Evolutionary conservation across 2,113 vertebrate species (phyloP).

Genomic region (Pygoscelis adeliae): DNA sequence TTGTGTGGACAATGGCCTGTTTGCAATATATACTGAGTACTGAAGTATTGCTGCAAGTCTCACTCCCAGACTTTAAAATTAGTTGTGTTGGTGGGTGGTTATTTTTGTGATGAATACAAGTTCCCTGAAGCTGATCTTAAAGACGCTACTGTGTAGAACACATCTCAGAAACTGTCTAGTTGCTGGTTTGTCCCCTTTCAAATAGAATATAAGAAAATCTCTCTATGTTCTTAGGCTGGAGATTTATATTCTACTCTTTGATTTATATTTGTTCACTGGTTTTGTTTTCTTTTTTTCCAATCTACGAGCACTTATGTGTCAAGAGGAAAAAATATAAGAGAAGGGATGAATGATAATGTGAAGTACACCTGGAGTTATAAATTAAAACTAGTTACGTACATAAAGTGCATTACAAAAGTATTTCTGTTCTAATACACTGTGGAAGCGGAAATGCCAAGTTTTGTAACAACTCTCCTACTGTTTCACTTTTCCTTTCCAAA

Average conservation of each 20-base stretch:
- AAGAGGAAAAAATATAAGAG: background rate
- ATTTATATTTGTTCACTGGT: background rate
- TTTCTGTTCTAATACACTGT: background rate
- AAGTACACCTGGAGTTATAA: background rate
- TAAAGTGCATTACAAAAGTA: background rate
- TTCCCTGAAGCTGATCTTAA: background rate
- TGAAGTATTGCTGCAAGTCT: background rate
- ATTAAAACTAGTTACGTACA: background rate
- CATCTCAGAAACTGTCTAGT: background rate
- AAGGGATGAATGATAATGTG: background rate
- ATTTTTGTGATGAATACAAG: background rate
- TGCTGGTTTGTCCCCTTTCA: background rate
- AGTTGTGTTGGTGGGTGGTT: background rate
- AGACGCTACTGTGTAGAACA: background rate
- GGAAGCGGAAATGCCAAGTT: background rate
- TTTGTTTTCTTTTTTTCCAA: background rate
- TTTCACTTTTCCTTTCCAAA: background rate
- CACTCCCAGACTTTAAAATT: background rate
- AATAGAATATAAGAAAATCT: background rate
- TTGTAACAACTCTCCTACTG: background rate
- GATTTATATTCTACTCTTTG: background rate
- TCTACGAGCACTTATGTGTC: background rate
- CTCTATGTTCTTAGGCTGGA: background rate
- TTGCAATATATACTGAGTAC: background rate
- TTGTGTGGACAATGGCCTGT: background rate